phyloP scores from a whole-genome alignment of 2,888 invertebrate species.

The Andrena camellia region DNA sequence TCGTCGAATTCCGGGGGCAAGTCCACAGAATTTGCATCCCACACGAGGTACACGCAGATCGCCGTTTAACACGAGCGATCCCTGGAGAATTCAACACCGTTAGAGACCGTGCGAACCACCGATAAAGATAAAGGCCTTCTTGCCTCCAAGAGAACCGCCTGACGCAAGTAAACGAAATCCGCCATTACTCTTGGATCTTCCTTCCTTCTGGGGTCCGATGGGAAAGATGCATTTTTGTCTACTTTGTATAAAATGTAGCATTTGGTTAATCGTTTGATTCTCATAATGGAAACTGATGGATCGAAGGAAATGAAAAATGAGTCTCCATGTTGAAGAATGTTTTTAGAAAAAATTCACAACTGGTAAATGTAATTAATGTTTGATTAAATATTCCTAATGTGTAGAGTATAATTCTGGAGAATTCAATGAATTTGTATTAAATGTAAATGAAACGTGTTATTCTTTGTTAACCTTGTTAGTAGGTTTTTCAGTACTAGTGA shows the following conservation, averaged over 20 bases:
- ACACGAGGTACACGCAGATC: not conserved
- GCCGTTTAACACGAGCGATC: conserved; percentile 31
- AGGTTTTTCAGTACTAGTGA: no score
- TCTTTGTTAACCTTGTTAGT: no score
- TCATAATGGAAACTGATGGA: no score
- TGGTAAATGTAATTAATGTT: no score
- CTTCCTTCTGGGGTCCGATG: not conserved
- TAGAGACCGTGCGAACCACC: conserved; percentile 52
- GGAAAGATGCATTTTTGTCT: not conserved
- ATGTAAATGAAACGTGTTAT: no score
- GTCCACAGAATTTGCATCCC: conserved; percentile 50
- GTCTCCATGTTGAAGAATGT: no score
- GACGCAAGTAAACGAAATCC: conserved; percentile 29
- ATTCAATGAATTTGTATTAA: no score
- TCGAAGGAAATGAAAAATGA: no score
- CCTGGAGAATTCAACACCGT: conserved; percentile 49
- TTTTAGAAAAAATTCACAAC: no score
- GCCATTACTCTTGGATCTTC: not conserved
- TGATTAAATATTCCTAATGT: no score
- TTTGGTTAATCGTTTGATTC: no score
- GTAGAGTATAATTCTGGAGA: no score
- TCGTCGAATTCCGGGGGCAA: conserved; percentile 38
- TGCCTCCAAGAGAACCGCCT: conserved; percentile 2
- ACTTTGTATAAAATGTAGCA: not conserved
- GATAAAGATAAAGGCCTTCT: conserved; percentile 36